These are phyloP conservation scores for Equus quagga DNA, from an alignment of 2,113 vertebrate genomes.

Conservation along the genomic window DNA sequence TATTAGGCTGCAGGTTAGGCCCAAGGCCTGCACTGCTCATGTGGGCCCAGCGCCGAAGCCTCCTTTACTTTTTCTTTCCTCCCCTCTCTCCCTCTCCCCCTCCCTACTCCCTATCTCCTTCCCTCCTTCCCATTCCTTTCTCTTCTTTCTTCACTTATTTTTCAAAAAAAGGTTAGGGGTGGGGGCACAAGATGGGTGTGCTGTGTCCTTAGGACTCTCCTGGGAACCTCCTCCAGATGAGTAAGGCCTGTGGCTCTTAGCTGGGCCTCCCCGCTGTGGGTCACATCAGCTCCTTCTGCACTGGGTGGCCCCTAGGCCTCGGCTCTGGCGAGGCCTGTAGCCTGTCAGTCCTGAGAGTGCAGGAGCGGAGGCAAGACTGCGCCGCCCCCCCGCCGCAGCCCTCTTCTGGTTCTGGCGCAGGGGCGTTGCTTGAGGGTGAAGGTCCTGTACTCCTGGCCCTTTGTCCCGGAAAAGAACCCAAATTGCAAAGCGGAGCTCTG, in stretches of 20 bases:
- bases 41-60: not conserved
- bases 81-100: too few species aligned
- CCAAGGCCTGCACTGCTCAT: constrained; percentile 34
- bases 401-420: not conserved
- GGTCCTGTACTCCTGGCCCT: not conserved
- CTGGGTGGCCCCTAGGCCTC: not conserved
- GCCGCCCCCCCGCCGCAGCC: rapidly evolving
- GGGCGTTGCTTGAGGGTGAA: not conserved
- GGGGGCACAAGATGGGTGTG: not conserved
- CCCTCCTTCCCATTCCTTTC: not conserved
- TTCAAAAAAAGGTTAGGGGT: constrained; percentile 64
- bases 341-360: not conserved
- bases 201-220: constrained; percentile 78
- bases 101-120: not conserved
- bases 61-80: not conserved
- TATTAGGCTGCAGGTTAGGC: constrained; percentile 64
- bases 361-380: not conserved
- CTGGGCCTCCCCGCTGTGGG: constrained; percentile 69
- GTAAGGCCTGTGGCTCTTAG: constrained; percentile 68
- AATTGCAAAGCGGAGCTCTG: not conserved
- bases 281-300: constrained; percentile 63
- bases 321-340: not conserved
- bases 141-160: constrained; percentile 57
- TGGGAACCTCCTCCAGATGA: constrained; percentile 80
- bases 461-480: not conserved